Percentiles rank a stretch among this genome's conserved stretches.
Evolutionary conservation across 2,797 vertebrate genomes (phyloP).

Genomic region (Chaetodon trifasciatus): DNA sequence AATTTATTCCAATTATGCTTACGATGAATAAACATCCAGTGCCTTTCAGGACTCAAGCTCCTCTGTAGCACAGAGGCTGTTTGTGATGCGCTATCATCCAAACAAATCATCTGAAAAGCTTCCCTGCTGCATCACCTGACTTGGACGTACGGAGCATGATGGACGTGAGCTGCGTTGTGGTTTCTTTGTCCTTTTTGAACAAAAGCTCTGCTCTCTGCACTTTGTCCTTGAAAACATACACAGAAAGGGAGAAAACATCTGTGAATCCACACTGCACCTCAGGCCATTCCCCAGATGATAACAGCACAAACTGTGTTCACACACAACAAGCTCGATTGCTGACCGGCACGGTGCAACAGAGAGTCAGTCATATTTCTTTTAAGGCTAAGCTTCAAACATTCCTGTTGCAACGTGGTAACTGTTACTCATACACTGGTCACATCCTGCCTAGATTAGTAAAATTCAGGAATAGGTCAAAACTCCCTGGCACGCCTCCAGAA

Average conservation of each 20-base stretch:
- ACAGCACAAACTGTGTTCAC: conserved; percentile 13
- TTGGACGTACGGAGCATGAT: neutral
- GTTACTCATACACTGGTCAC: neutral
- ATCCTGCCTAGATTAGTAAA: neutral
- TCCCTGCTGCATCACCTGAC: neutral
- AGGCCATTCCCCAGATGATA: conserved; percentile 20
- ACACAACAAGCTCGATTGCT: conserved; percentile 20
- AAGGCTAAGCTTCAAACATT: conserved; percentile 6
- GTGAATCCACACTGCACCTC: conserved; percentile 28
- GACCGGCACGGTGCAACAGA: neutral
- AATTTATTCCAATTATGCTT: conserved; percentile 54
- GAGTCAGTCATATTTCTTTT: neutral
- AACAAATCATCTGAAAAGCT: conserved; percentile 23
- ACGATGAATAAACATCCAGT: conserved; percentile 37
- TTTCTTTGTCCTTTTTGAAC: conserved; percentile 3
- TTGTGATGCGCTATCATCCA: neutral
- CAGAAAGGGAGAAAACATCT: conserved; percentile 22
- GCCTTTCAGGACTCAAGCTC: conserved; percentile 20
- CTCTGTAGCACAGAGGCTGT: conserved; percentile 23
- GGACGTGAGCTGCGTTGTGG: neutral
- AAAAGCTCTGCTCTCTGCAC: conserved; percentile 11
- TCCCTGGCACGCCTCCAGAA: neutral
- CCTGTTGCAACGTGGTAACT: neutral
- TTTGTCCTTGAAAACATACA: conserved; percentile 48
- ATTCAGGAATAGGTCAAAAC: neutral